A percentile compares a stretch with the other conserved stretches of the same genome.
Conservation (phyloP, 2,797 vertebrate species). For the Rhyacichthys aspro region DNA sequence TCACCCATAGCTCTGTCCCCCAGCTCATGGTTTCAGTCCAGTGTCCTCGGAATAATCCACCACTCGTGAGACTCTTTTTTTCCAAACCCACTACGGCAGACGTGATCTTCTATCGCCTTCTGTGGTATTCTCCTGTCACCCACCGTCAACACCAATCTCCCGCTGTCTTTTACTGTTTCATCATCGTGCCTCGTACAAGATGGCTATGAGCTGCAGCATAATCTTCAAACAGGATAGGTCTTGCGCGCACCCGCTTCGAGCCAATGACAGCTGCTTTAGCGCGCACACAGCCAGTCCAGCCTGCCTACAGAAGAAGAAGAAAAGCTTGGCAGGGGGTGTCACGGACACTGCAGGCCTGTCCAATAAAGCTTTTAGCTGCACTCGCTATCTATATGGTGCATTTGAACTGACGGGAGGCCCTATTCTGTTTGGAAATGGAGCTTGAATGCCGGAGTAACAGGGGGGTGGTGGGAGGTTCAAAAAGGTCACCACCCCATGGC, state of each 20-base stretch:
- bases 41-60: slow-evolving; percentile 80
- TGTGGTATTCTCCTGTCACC: slow-evolving; percentile 16
- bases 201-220: slow-evolving; percentile 64
- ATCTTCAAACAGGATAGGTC: slow-evolving; percentile 58
- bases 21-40: slow-evolving; percentile 85
- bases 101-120: slow-evolving; percentile 12
- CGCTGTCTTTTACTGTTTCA: slow-evolving; percentile 55
- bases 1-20: slow-evolving; percentile 87
- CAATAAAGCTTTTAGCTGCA: slow-evolving; percentile 18
- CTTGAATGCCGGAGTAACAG: slow-evolving; percentile 13
- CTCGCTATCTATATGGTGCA: slow-evolving; percentile 2
- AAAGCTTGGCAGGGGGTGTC: slow-evolving; percentile 6
- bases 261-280: slow-evolving; percentile 74
- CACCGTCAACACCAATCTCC: background rate
- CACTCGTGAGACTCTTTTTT: slow-evolving; percentile 52
- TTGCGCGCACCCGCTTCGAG: slow-evolving; percentile 58
- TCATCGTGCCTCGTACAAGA: slow-evolving; percentile 68
- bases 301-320: background rate
- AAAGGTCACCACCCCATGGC: slow-evolving; percentile 59
- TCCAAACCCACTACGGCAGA: slow-evolving; percentile 49
- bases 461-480: slow-evolving; percentile 24
- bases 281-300: slow-evolving; percentile 41
- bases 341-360: slow-evolving; percentile 33
- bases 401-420: background rate
- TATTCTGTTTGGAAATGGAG: slow-evolving; percentile 9